Evolutionary conservation across 2,888 invertebrate species (phyloP).

Genomic region (Drosophila mimica): DNA sequence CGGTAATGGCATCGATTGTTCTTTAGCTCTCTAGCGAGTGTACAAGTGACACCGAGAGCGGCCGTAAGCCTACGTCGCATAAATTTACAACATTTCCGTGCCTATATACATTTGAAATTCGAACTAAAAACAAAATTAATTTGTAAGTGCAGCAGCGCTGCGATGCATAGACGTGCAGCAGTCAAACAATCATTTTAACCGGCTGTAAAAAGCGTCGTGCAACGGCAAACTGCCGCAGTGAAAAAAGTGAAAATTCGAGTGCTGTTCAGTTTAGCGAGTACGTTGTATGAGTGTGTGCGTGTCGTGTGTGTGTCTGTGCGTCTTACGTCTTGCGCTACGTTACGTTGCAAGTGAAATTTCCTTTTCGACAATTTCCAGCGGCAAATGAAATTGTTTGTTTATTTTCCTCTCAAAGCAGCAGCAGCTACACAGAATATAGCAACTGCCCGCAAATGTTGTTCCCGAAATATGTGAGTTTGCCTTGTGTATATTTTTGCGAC

Average conservation of each 20-base stretch:
- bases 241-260: slow-evolving; percentile 76
- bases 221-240: slow-evolving; percentile 45
- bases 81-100: slow-evolving; percentile 49
- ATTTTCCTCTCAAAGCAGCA: slow-evolving; percentile 37
- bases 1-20: slow-evolving; percentile 2
- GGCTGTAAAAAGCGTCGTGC: slow-evolving; percentile 17
- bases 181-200: slow-evolving; percentile 16
- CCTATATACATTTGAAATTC: slow-evolving; percentile 40
- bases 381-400: slow-evolving; percentile 59
- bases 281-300: slow-evolving; percentile 44
- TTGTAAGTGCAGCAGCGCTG: slow-evolving; percentile 39
- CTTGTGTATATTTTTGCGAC: slow-evolving; percentile 34
- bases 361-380: slow-evolving; percentile 58
- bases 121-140: slow-evolving; percentile 28
- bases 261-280: slow-evolving; percentile 52
- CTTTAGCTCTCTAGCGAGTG: slow-evolving; percentile 23
- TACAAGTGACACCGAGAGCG: slow-evolving; percentile 44
- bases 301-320: slow-evolving; percentile 52
- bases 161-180: slow-evolving; percentile 28
- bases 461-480: slow-evolving; percentile 70
- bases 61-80: slow-evolving; percentile 58
- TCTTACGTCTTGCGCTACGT: slow-evolving; percentile 62
- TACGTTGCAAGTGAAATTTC: slow-evolving; percentile 74
- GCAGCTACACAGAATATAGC: slow-evolving; percentile 44
- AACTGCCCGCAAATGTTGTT: slow-evolving; percentile 75